Evolutionary conservation across 2,113 vertebrate species (phyloP).

Genomic region (Collichthys lucidus): DNA sequence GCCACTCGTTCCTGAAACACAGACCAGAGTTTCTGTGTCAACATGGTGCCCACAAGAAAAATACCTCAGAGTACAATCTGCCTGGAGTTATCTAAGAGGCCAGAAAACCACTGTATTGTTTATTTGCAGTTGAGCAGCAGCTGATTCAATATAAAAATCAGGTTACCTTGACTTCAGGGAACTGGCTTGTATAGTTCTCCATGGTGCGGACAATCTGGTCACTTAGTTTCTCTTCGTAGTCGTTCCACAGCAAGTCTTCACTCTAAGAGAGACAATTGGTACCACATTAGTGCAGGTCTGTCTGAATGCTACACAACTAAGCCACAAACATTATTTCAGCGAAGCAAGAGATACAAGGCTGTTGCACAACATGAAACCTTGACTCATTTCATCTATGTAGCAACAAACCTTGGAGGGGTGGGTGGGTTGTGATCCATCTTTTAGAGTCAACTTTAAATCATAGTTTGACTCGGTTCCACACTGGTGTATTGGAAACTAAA

Average conservation of each 20-base stretch:
- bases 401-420: background rate
- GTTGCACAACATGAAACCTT: background rate
- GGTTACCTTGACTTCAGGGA: constrained; percentile 90
- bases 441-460: background rate
- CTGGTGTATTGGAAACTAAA: background rate
- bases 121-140: background rate
- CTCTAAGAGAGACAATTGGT: constrained; percentile 81
- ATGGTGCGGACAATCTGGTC: constrained; percentile 92
- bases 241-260: constrained; percentile 95
- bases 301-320: background rate
- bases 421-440: background rate
- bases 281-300: background rate
- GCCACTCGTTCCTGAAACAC: constrained; percentile 89
- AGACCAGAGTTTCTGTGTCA: background rate
- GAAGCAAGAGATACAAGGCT: background rate
- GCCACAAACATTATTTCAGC: background rate
- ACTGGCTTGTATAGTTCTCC: constrained; percentile 95
- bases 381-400: too few relatives aligned
- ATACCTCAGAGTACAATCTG: background rate
- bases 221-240: constrained; percentile 92
- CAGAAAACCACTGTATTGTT: background rate
- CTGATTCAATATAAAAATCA: background rate
- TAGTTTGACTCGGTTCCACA: background rate
- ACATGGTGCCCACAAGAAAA: background rate
- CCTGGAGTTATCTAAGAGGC: background rate